These are phyloP conservation scores for Uropsilus gracilis DNA, from an alignment of 2,113 vertebrate species.

Conservation along the genomic window DNA sequence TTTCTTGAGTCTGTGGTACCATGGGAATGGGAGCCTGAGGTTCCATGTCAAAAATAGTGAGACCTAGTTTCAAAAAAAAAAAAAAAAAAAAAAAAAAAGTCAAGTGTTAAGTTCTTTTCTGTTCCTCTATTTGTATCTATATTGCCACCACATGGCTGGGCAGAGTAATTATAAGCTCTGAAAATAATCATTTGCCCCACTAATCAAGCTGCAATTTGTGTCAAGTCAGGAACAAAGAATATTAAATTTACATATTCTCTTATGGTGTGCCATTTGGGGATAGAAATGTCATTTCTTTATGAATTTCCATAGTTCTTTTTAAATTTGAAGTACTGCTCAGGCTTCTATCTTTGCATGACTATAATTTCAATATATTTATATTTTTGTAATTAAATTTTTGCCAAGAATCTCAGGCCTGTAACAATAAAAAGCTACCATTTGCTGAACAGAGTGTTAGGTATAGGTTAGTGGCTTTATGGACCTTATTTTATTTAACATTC, in stretches of 20 bases:
- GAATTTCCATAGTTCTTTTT: neutral
- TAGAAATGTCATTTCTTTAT: neutral
- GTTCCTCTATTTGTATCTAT: neutral
- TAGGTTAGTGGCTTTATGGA: neutral
- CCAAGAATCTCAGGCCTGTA: neutral
- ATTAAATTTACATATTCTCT: constrained; percentile 19
- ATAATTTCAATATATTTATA: neutral
- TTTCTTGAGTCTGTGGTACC: no score
- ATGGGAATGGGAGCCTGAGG: no score
- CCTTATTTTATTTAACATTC: neutral
- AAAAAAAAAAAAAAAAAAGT: no score
- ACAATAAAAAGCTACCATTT: neutral
- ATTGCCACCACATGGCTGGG: neutral
- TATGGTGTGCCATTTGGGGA: neutral
- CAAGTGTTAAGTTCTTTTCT: no score
- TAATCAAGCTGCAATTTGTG: constrained; percentile 13
- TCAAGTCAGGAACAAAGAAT: neutral
- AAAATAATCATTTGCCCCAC: constrained; percentile 19
- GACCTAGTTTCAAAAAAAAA: no score
- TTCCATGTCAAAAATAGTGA: no score
- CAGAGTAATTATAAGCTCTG: neutral
- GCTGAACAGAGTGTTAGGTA: neutral
- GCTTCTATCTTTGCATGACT: neutral
- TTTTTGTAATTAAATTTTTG: constrained; percentile 43
- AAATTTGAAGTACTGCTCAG: constrained; percentile 1